Conservation (phyloP, 2,797 vertebrate species). For the Chiroxiphia lanceolata region DNA sequence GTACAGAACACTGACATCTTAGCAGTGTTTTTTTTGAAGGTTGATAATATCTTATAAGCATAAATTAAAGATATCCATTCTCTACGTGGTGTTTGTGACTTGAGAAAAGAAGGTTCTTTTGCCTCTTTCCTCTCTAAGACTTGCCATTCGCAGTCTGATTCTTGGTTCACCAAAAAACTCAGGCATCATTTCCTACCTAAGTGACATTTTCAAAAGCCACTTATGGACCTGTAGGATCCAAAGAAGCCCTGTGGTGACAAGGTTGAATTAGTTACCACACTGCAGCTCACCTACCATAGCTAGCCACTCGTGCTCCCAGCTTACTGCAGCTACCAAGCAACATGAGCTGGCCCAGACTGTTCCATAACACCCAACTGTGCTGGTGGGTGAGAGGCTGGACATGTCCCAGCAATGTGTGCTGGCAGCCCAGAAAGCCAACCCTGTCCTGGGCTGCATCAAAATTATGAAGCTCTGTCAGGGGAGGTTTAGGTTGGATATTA, state of each 20-base stretch:
- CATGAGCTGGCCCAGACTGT: not conserved
- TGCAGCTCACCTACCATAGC: not conserved
- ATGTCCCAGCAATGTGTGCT: not conserved
- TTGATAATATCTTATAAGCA: not conserved
- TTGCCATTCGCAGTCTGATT: not conserved
- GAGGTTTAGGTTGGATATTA: not conserved
- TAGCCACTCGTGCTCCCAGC: not conserved
- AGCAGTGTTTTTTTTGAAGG: not conserved
- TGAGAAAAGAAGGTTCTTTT: not conserved
- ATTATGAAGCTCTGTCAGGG: not conserved
- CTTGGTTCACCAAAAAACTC: not conserved
- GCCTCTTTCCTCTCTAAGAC: not conserved
- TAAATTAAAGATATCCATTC: not conserved
- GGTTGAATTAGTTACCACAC: not conserved
- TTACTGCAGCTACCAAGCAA: not conserved
- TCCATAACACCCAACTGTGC: not conserved
- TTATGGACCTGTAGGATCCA: not conserved
- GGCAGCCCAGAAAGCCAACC: not conserved
- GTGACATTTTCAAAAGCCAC: not conserved
- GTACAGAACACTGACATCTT: not conserved
- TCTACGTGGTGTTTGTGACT: fast-evolving
- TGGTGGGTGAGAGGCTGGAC: not conserved
- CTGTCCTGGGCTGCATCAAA: not conserved
- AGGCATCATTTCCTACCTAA: not conserved
- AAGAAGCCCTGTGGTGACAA: not conserved